A percentile compares a stretch with the other conserved stretches of the same genome.
Evolutionary conservation across 92 coral and sea anemone genomes (phyloP).

Genomic region (Phenganax marumi): DNA sequence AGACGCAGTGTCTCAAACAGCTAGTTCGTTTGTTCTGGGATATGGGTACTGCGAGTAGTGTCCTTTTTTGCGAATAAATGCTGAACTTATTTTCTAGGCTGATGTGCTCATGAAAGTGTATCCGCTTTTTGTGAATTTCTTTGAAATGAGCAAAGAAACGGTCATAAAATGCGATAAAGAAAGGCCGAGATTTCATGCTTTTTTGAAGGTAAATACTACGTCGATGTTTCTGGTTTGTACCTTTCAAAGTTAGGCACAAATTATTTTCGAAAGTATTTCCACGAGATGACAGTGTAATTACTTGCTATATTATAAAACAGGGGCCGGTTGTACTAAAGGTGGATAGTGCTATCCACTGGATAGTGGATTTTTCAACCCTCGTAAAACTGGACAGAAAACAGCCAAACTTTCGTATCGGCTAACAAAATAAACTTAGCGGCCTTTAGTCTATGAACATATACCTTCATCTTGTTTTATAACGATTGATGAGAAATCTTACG

Average conservation of each 20-base stretch:
- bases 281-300: no score
- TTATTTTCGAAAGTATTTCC: no score
- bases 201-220: slow-evolving; percentile 81
- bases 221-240: no score
- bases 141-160: slow-evolving; percentile 98
- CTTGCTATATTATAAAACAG: neutral
- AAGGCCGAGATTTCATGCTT: slow-evolving; percentile 90
- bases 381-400: no score
- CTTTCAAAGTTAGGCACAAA: no score
- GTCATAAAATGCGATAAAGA: slow-evolving; percentile 80
- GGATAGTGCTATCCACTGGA: no score
- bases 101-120: slow-evolving; percentile 90
- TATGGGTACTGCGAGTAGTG: neutral
- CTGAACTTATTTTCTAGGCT: slow-evolving; percentile 60
- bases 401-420: no score
- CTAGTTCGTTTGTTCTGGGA: neutral
- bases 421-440: no score
- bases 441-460: no score
- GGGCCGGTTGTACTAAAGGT: neutral
- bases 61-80: neutral
- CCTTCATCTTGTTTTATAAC: no score
- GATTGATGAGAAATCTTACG: no score
- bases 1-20: neutral
- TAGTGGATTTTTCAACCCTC: no score
- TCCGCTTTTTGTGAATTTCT: slow-evolving; percentile 94